Conservation (phyloP, 2,113 vertebrate species). For the Tychaedon coryphoeus region DNA sequence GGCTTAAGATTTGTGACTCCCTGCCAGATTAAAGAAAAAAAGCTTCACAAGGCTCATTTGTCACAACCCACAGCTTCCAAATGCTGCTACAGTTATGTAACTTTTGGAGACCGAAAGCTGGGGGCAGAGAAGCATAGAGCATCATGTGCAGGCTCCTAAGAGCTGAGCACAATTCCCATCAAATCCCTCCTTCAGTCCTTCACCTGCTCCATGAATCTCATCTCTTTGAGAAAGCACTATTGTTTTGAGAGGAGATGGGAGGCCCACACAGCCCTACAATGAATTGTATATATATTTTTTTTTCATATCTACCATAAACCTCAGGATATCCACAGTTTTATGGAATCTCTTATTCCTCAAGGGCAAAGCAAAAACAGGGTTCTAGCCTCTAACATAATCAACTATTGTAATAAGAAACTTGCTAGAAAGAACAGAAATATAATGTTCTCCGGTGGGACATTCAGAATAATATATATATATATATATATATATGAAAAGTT, state of each 20-base stretch:
- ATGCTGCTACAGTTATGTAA: background rate
- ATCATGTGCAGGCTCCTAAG: rapidly evolving
- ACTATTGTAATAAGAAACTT: background rate
- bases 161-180: background rate
- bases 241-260: background rate
- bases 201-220: background rate
- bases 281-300: background rate
- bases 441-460: rapidly evolving
- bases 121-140: background rate
- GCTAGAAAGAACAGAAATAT: background rate
- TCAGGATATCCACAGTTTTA: background rate
- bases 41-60: background rate
- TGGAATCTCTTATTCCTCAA: background rate
- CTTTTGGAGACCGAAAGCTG: background rate
- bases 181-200: background rate
- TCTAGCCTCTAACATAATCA: background rate
- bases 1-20: background rate
- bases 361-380: background rate
- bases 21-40: background rate
- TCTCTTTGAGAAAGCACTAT: background rate
- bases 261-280: background rate
- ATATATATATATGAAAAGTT: background rate
- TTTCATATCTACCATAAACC: background rate
- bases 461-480: background rate
- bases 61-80: background rate